phyloP scores from a whole-genome alignment of 2,113 vertebrate species.

The Cnemophilus loriae region DNA sequence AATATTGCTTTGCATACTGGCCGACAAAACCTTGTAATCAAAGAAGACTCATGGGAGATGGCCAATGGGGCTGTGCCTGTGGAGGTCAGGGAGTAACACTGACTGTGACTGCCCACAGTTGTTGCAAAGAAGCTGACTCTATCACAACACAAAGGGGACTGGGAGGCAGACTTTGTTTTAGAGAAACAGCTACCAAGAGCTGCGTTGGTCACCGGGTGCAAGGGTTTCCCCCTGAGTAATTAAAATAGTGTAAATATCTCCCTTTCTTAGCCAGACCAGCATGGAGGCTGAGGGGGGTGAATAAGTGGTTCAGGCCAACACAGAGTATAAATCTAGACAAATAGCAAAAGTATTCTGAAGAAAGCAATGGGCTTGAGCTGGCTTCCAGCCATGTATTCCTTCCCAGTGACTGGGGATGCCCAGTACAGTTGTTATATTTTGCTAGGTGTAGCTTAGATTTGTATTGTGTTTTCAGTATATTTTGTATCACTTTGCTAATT shows the following conservation, averaged over 20 bases:
- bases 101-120: background rate
- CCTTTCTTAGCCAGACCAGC: background rate
- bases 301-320: background rate
- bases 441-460: background rate
- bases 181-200: background rate
- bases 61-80: rapidly evolving
- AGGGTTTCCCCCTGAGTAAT: background rate
- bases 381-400: background rate
- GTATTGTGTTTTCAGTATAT: background rate
- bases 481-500: background rate
- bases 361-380: background rate
- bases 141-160: background rate
- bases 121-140: background rate
- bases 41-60: background rate
- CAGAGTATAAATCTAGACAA: background rate
- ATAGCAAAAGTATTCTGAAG: background rate
- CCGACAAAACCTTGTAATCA: background rate
- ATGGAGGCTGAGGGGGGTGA: background rate
- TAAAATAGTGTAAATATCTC: background rate
- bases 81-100: background rate
- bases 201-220: background rate
- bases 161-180: background rate
- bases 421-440: background rate
- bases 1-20: background rate
- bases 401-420: rapidly evolving